A percentile compares a stretch with the other conserved stretches of the same genome.
phyloP scores from a whole-genome alignment of 2,797 vertebrate species.

The Heliangelus exortis region DNA sequence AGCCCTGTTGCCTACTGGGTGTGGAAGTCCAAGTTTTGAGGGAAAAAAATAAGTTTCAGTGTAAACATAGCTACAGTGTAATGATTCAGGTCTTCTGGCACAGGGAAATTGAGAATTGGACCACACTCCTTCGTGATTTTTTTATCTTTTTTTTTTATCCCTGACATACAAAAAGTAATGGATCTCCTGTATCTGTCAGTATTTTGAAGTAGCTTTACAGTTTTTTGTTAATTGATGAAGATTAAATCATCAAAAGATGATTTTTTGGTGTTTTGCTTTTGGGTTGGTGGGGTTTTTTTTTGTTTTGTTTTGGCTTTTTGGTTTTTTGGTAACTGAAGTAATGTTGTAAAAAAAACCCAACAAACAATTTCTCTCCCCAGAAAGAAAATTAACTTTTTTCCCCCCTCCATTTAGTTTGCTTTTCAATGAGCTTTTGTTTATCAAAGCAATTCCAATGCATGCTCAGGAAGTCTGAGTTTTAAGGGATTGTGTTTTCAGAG shows the following conservation, averaged over 20 bases:
- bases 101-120: neutral
- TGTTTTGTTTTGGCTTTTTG: neutral
- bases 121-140: neutral
- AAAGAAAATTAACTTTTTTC: neutral
- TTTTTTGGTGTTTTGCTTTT: neutral
- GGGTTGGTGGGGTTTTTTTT: too few relatives aligned
- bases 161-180: neutral
- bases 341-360: neutral
- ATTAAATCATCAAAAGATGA: neutral
- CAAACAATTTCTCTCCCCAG: neutral
- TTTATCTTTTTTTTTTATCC: neutral
- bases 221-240: neutral
- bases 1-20: conserved; percentile 41
- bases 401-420: neutral
- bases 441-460: neutral
- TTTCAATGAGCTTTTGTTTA: neutral
- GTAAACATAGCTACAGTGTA: conserved; percentile 58
- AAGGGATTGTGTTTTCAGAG: neutral
- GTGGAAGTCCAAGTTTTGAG: conserved; percentile 54
- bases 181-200: neutral
- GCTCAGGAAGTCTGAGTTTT: neutral
- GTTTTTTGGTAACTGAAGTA: neutral
- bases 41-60: neutral
- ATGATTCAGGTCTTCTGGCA: conserved; percentile 50
- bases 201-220: neutral